These are phyloP conservation scores for Collichthys lucidus DNA, from an alignment of 2,113 vertebrate species.

Conservation along the genomic window DNA sequence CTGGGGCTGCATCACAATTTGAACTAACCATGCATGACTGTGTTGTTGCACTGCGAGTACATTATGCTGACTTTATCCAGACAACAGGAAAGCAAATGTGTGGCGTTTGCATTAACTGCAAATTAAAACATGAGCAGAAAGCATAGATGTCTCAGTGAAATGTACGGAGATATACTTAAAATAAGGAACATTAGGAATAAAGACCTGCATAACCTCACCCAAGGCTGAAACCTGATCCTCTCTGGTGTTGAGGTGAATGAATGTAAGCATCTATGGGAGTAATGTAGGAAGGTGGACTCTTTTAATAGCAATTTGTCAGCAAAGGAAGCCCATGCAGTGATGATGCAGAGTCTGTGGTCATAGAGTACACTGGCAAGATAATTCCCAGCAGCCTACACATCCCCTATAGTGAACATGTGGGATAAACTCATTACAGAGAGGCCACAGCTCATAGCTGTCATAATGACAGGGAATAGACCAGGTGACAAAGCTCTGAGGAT, in stretches of 20 bases:
- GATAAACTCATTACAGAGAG: conserved; percentile 69
- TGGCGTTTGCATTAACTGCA: neutral
- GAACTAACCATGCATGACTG: neutral
- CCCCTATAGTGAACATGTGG: conserved; percentile 64
- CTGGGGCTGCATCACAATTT: no score
- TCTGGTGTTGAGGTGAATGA: neutral
- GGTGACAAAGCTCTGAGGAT: conserved; percentile 71
- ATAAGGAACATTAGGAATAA: neutral
- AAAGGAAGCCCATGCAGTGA: conserved; percentile 6
- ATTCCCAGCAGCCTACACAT: conserved; percentile 55
- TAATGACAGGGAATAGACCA: conserved; percentile 50
- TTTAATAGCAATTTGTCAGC: neutral
- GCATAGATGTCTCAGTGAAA: neutral
- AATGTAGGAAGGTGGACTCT: neutral
- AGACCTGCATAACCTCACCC: neutral
- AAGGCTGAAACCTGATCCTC: neutral
- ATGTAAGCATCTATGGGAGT: neutral
- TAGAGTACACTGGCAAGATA: conserved; percentile 36
- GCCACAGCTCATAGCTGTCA: conserved; percentile 60
- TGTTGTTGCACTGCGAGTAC: neutral
- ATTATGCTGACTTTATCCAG: neutral
- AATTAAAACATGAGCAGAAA: neutral
- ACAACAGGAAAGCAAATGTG: neutral
- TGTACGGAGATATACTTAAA: neutral
- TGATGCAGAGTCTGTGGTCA: conserved; percentile 48